Evolutionary conservation across 1,140 invertebrate genomes (phyloP), one percentile per base, ranked within the genome.

Genomic region (Drosophila oshimai): DNA sequence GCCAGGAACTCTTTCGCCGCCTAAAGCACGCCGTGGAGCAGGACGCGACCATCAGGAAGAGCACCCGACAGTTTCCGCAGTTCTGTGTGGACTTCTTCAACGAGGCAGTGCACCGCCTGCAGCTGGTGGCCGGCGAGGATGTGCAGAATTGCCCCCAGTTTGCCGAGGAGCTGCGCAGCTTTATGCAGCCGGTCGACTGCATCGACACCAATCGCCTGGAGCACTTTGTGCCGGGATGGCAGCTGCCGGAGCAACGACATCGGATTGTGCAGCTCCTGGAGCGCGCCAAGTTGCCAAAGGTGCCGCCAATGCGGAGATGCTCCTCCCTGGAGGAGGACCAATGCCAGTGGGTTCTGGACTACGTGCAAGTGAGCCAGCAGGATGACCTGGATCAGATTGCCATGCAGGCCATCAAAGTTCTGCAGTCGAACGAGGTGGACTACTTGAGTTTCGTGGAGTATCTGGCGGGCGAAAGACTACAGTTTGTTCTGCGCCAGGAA

Each of bases 1-100:
- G 37, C 67, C 39, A 93, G 65, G 94, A 95, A 86, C 91, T 95
- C 18, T 95, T 94, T 93, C 90, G 93, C 33, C 93, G 92, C 65
- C 91, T 95, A 37, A 92, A 92, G 57, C 91, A 91, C 26, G 92
- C 92, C 54, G 81, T 90, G 9, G 91, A 79, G 67, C 92, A 74
- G 79, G 94, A 93, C 89, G 76, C 54, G 7, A 89, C 81, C 45
- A 91, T 94, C 13, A 74, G 81, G 17, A 64, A 71, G 28, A 90
- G 13, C 1, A 41, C 36, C 15, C 89, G 94, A 17, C 91, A 91
- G 18, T 92, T 93, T 65, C 92, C 94, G 0, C 92, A 93, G 57
- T 93, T 93, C 64, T 91, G 95, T 3, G 93, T 94, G 13, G 86
- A 92, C 24, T 88, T 95, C 26, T 95, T 95, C 65, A 95, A 95